Conservation (phyloP, 2,888 invertebrate genomes). For the Molorchus minor region DNA sequence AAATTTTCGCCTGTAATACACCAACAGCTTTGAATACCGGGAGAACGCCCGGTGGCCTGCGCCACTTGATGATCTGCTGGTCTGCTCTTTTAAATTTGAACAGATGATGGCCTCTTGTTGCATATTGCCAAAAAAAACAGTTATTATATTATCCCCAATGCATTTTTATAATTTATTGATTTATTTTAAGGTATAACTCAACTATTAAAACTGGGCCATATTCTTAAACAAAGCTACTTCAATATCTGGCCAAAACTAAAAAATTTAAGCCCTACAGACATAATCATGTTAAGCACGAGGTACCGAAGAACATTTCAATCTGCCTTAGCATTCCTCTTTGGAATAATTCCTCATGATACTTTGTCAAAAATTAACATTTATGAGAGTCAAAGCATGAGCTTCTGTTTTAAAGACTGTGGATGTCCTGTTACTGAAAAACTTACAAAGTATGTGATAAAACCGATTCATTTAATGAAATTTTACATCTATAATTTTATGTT, state of each 20-base stretch:
- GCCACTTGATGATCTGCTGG: too few relatives aligned
- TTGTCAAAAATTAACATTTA: conserved; percentile 73
- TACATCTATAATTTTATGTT: conserved; percentile 27
- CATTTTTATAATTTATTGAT: too few relatives aligned
- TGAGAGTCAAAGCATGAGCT: conserved; percentile 83
- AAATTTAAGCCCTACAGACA: conserved; percentile 66
- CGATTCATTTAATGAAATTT: conserved; percentile 1
- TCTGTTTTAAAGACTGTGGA: conserved; percentile 87
- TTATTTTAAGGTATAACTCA: conserved; percentile 68
- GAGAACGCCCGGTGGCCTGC: too few relatives aligned
- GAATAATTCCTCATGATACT: conserved; percentile 74
- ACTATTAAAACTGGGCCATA: conserved; percentile 79
- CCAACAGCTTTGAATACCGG: too few relatives aligned
- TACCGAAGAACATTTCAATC: conserved; percentile 93
- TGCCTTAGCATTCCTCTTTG: conserved; percentile 80
- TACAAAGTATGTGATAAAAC: conserved; percentile 60
- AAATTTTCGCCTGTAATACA: too few relatives aligned
- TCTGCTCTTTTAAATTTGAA: too few relatives aligned
- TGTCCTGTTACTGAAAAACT: conserved; percentile 76
- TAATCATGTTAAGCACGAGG: conserved; percentile 80
- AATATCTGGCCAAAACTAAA: conserved; percentile 63
- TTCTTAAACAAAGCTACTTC: conserved; percentile 70
- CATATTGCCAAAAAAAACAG: too few relatives aligned
- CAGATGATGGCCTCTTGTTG: too few relatives aligned
- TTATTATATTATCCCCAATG: too few relatives aligned